Conservation (phyloP, 1,140 invertebrate species). For the Pseudobourletiella spinata region DNA sequence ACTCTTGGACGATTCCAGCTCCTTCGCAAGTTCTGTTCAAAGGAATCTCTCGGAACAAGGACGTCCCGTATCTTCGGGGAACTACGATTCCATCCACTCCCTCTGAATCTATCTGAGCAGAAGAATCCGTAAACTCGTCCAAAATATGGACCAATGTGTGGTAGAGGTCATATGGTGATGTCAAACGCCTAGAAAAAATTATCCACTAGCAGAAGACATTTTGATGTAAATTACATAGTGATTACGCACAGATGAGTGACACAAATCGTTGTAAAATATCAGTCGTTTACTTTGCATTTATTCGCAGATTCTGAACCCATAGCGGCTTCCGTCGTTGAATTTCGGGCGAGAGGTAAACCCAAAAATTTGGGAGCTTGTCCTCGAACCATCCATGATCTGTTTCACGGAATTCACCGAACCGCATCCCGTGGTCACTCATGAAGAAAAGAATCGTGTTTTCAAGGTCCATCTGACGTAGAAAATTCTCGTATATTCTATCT, state of each 20-base stretch:
- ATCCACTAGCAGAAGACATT: too few species aligned
- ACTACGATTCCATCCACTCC: neutral
- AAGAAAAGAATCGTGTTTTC: conserved; percentile 48
- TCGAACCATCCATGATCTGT: conserved; percentile 49
- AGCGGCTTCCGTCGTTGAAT: conserved; percentile 41
- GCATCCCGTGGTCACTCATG: conserved; percentile 51
- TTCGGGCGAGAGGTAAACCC: conserved; percentile 44
- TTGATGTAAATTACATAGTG: too few species aligned
- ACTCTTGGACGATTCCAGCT: conserved; percentile 45
- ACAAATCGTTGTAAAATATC: too few species aligned
- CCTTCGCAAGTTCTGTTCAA: conserved; percentile 42
- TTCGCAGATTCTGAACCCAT: conserved; percentile 38
- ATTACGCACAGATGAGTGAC: too few species aligned
- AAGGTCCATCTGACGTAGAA: too few species aligned
- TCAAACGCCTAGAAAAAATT: conserved; percentile 9
- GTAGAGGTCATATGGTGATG: conserved; percentile 23
- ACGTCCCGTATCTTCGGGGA: conserved; percentile 14
- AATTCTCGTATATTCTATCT: too few species aligned
- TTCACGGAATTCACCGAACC: conserved; percentile 41
- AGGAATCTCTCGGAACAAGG: conserved; percentile 19
- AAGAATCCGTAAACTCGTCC: neutral
- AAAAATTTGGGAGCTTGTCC: conserved; percentile 49
- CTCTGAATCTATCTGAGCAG: too few species aligned
- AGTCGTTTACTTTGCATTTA: too few species aligned
- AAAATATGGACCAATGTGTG: conserved; percentile 16